Evolutionary conservation across 2,113 vertebrate species (phyloP), one percentile per base, ranked within the genome.

Genomic region (Isichthys henryi): DNA sequence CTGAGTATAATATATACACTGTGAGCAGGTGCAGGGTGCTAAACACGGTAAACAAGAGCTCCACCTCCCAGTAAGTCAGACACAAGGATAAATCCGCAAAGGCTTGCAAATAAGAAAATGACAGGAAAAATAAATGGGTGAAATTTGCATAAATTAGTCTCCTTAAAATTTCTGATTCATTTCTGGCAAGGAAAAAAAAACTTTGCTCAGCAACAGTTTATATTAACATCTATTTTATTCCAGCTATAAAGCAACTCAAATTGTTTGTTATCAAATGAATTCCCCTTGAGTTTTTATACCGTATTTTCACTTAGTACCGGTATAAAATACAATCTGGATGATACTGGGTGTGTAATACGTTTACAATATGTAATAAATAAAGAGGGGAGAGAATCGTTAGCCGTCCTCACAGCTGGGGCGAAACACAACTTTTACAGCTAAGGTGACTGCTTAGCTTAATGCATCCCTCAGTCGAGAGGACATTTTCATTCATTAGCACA

Each of bases 281-380:
- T 87, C 85, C 95, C 94, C 94, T 95, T 95, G 95, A 95, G 95
- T 94, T 96, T 96, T 96, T 96, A 96, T 95, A 96, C 95, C 95
- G 90, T 56, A 46, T 96, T 96, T 86, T 96, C 95, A 94, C 95
- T 96, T 96, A 94, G 95, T 94, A 94, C 94, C 95, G 95, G 96
- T 95, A 96, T 96, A 96, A 95, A 96, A 95, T 93, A 95, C 94
- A 96, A 95, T 96, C 95, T 96, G 91, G 95, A 96, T 94, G 96
- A 95, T 95, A 95, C 95, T 96, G 95, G 95, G 96, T 96, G 96
- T 97, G 96, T 97, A 97, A 97, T 96, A 95, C 95, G 96, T 97
- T 97, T 96, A 97, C 97, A 97, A 97, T 98, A 97, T 97, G 97
- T 96, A 96, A 97, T 98, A 98, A 99, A 98, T 98, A 99, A 98